These are phyloP conservation scores for Percina caprodes DNA, from an alignment of 2,113 vertebrate genomes.

Conservation along the genomic window DNA sequence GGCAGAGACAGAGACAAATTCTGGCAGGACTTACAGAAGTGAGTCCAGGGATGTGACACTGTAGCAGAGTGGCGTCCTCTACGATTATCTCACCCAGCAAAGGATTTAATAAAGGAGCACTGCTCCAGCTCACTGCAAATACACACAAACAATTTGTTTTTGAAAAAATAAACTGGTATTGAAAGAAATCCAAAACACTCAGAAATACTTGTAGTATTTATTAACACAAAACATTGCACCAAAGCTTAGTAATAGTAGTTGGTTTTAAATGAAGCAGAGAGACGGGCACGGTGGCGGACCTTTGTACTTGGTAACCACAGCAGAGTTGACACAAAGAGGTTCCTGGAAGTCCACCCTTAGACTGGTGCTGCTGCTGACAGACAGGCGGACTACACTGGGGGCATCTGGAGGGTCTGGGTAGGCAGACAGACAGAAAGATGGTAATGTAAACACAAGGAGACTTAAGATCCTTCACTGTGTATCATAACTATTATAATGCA, in stretches of 20 bases:
- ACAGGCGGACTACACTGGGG: conserved; percentile 85
- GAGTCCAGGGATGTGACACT: conserved; percentile 88
- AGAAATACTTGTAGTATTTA: too few species aligned
- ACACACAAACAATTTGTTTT: conserved; percentile 50
- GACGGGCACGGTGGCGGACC: conserved; percentile 75
- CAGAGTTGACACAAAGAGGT: conserved; percentile 89
- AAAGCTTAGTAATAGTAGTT: conserved; percentile 13
- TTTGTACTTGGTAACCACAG: conserved; percentile 92
- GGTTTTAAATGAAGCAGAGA: conserved; percentile 14
- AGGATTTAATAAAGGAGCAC: conserved; percentile 82
- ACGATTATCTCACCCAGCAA: conserved; percentile 86
- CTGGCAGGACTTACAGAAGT: conserved; percentile 83
- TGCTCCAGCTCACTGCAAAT: conserved; percentile 90
- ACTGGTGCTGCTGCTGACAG: conserved; percentile 88
- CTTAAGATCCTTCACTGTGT: neutral
- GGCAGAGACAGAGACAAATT: neutral
- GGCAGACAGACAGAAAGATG: conserved; percentile 28
- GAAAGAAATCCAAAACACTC: neutral
- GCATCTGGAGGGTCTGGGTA: conserved; percentile 87
- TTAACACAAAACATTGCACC: neutral
- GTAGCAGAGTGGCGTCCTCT: conserved; percentile 85
- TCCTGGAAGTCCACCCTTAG: conserved; percentile 90
- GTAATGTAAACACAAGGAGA: neutral
- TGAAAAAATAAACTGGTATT: neutral
- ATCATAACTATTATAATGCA: neutral